Base-by-base conservation (phyloP, 1,140 invertebrate species). In the Leguminivora glycinivorella region DNA sequence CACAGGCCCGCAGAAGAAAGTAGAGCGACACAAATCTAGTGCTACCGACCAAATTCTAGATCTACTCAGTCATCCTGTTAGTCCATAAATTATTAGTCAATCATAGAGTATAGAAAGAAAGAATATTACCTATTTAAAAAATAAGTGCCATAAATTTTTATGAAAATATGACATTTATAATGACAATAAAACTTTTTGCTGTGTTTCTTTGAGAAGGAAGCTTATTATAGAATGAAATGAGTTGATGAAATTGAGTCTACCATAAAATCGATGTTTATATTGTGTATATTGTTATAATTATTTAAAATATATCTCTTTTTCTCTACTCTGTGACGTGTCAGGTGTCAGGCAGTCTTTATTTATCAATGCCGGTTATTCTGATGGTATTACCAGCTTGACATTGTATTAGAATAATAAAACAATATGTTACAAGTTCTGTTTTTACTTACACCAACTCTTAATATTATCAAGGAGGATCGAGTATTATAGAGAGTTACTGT, bases 1-100 rank as follows among this genome's bases (percentile, higher is more conserved):
- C 38, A 14, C 75, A 76, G 73, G 72, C 75, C 68, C 73, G 71
- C 72, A 73, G 77, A 71, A 38, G 77, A 68, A 79, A 79, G 72
- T 79, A 70, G 63, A 34, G 12, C 26, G 22, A 34, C 17, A 17
- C 10, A 52, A 19, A 22, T 22, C 47, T 67, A 34, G 17, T 67
- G 19, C 66, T 14, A 40, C 66, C 7, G 29, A 19, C 66, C 66
- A 67, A 67, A 67, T 40, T 43, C 63, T 67, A 31, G 26, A 63
- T n/a, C 25, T 63, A 63, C 25, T 29, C 56, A 60, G 56, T 60
- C 56, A 60, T 60, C 29, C 26, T 6, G 22, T 31, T 63, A 63
- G 58, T n/a, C 1, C n/a, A 29, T 14, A 29, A 63, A 60, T 60
- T 29, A 60, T 60, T 60, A 60, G 56, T 17, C 17, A 34, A 63